Evolutionary conservation across 2,888 invertebrate genomes (phyloP).

Genomic region (Abscondita cerata): DNA sequence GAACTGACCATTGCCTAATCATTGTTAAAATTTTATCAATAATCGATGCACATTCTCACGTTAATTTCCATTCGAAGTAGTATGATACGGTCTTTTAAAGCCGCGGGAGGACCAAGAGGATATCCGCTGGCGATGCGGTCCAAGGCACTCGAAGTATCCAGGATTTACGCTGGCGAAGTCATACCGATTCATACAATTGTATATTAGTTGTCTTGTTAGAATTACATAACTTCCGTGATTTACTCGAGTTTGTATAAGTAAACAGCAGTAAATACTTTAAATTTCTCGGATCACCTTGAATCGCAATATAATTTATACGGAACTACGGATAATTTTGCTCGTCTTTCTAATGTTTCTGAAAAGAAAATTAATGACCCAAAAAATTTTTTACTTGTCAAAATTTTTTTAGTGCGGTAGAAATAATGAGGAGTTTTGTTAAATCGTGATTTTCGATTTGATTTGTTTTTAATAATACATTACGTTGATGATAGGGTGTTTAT

Average conservation of each 20-base stretch:
- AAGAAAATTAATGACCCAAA: too few species aligned
- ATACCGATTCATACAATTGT: conserved; percentile 28
- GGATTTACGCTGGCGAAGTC: conserved; percentile 56
- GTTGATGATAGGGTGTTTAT: too few species aligned
- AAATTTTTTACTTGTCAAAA: too few species aligned
- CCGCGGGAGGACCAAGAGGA: conserved; percentile 52
- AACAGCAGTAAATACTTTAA: background rate
- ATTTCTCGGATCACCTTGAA: conserved; percentile 9
- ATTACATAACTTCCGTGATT: conserved; percentile 29
- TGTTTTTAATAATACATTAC: too few species aligned
- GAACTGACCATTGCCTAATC: conserved; percentile 3
- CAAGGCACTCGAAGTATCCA: conserved; percentile 54
- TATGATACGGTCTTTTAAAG: conserved; percentile 32
- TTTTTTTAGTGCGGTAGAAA: too few species aligned
- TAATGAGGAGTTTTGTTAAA: too few species aligned
- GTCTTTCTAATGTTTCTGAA: too few species aligned
- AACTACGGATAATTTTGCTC: background rate
- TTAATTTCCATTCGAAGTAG: conserved; percentile 20
- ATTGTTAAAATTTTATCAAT: conserved; percentile 8
- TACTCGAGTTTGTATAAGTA: conserved; percentile 7
- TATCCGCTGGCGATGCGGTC: conserved; percentile 60
- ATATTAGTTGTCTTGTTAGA: conserved; percentile 21
- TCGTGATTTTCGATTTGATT: too few species aligned
- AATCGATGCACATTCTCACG: conserved; percentile 14
- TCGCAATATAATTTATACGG: background rate